These are phyloP conservation scores for Micropterix aruncella DNA, from an alignment of 2,888 invertebrate species.

Conservation along the genomic window DNA sequence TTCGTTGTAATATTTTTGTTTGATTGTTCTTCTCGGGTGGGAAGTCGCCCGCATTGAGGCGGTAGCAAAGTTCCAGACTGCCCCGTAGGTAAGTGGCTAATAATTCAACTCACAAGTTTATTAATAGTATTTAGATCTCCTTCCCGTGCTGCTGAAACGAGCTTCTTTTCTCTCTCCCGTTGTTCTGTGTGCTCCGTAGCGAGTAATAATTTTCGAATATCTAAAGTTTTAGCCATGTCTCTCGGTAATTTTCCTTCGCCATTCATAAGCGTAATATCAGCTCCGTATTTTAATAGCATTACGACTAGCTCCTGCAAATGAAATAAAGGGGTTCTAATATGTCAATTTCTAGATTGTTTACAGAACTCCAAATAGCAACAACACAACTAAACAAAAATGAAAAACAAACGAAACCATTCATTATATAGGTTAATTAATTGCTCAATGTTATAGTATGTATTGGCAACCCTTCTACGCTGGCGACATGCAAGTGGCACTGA, in stretches of 20 bases:
- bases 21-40: no score
- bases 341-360: no score
- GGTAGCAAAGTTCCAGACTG: no score
- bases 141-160: constrained; percentile 45
- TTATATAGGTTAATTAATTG: no score
- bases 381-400: background rate
- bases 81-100: no score
- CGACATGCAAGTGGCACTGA: no score
- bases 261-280: constrained; percentile 48
- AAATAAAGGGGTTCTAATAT: no score
- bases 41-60: no score
- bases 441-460: no score
- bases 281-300: constrained; percentile 42
- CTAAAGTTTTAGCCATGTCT: constrained; percentile 39
- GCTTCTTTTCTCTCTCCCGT: constrained; percentile 33
- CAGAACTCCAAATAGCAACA: constrained; percentile 5
- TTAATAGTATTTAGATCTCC: constrained; percentile 42
- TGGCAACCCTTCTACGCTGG: no score
- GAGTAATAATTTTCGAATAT: constrained; percentile 38
- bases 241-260: constrained; percentile 46
- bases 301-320: constrained; percentile 44
- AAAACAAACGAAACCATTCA: background rate
- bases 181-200: constrained; percentile 46
- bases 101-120: constrained; percentile 27
- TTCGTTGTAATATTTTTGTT: no score